A percentile compares a stretch with the other conserved stretches of the same genome.
These are phyloP conservation scores for Serilophus lunatus DNA, from an alignment of 2,113 vertebrate species.

Conservation along the genomic window DNA sequence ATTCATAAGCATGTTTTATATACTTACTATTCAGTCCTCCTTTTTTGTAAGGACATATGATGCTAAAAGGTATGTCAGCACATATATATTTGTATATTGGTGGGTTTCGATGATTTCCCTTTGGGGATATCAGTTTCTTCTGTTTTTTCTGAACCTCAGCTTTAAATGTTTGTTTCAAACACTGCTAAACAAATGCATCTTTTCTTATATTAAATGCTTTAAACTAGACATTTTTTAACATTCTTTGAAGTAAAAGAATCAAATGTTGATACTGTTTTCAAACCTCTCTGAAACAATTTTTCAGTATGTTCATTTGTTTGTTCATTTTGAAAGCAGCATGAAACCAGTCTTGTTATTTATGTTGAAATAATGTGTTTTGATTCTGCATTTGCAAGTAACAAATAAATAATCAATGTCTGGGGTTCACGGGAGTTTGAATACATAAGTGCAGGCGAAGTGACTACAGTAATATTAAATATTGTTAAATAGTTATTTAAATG, in stretches of 20 bases:
- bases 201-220: neutral
- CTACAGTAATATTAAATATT: neutral
- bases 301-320: neutral
- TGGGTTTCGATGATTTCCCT: neutral
- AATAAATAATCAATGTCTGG: neutral
- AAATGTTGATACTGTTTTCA: neutral
- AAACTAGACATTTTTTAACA: neutral
- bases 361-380: neutral
- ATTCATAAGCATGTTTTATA: neutral
- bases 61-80: neutral
- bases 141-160: neutral
- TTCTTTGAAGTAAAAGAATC: neutral
- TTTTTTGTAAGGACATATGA: neutral
- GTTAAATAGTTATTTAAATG: neutral
- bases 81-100: neutral
- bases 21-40: neutral
- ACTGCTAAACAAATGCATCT: neutral
- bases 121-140: neutral
- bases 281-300: neutral
- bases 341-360: neutral
- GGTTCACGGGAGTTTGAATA: neutral
- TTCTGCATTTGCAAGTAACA: neutral
- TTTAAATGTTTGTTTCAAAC: neutral
- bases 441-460: rapidly evolving
- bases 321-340: neutral